phyloP scores from a whole-genome alignment of 2,888 invertebrate genomes.

The Choristoneura rosaceana region DNA sequence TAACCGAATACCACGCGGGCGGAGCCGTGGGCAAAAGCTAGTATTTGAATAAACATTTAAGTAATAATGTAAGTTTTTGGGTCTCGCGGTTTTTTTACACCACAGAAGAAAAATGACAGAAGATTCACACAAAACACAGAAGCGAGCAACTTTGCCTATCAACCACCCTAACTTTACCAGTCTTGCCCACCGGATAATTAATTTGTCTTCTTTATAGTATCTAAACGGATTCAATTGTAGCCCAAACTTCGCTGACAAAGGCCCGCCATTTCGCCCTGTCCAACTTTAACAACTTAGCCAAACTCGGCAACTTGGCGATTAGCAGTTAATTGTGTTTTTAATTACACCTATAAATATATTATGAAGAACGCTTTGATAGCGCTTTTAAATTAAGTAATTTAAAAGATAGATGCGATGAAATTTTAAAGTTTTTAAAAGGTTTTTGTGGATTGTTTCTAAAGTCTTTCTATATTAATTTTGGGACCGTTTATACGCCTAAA shows the following conservation, averaged over 20 bases:
- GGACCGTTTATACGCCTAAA: no score
- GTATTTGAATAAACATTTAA: no score
- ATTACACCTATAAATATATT: constrained; percentile 35
- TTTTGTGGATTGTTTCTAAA: not conserved
- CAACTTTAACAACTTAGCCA: constrained; percentile 15
- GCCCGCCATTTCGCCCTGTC: constrained; percentile 16
- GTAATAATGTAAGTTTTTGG: no score
- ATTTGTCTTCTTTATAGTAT: constrained; percentile 31
- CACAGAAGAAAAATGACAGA: no score
- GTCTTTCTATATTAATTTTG: no score
- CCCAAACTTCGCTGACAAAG: constrained; percentile 35
- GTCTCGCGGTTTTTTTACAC: no score
- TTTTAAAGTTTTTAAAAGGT: constrained; percentile 3
- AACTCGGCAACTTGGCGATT: constrained; percentile 34
- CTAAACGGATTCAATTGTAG: constrained; percentile 39
- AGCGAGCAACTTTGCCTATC: not conserved
- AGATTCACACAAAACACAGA: no score
- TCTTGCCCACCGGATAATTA: constrained; percentile 32
- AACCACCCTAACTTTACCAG: not conserved
- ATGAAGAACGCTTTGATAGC: constrained; percentile 4
- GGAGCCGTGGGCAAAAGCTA: no score
- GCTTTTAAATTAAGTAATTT: constrained; percentile 18
- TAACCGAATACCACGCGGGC: no score
- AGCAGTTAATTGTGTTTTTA: constrained; percentile 34
- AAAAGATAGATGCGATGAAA: not conserved